Conservation (phyloP, 2,797 vertebrate genomes). For the Lacerta agilis region DNA sequence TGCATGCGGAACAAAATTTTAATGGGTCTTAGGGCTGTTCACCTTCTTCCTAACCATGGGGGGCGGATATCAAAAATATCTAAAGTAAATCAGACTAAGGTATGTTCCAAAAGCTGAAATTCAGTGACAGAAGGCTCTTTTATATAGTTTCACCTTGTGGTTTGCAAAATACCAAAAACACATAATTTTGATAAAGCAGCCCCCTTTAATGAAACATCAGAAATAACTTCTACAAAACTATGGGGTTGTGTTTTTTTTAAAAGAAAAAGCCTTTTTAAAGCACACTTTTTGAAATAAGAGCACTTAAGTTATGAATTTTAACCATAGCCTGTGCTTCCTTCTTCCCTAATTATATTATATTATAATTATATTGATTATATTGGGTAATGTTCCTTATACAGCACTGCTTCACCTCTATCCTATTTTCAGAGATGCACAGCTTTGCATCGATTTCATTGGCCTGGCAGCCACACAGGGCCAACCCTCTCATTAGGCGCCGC, state of each 20-base stretch:
- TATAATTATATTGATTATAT: no score
- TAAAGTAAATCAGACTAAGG: slow-evolving; percentile 46
- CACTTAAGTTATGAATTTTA: background rate
- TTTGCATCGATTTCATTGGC: no score
- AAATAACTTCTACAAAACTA: slow-evolving; percentile 46
- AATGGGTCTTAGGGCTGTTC: slow-evolving; percentile 28
- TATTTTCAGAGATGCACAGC: no score
- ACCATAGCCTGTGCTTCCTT: background rate
- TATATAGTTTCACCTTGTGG: slow-evolving; percentile 48
- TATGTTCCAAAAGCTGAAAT: slow-evolving; percentile 55
- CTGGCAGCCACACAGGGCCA: no score
- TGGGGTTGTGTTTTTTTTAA: background rate
- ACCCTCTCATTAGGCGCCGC: no score
- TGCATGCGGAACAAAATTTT: slow-evolving; percentile 16
- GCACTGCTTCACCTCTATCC: no score
- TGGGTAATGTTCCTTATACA: no score
- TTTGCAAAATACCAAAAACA: slow-evolving; percentile 55
- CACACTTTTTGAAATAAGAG: background rate
- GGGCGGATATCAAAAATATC: no score
- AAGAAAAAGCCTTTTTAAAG: background rate
- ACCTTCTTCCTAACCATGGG: slow-evolving; percentile 37
- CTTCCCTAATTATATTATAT: no score
- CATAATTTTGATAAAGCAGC: slow-evolving; percentile 58
- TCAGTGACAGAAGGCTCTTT: slow-evolving; percentile 42
- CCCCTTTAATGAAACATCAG: slow-evolving; percentile 39